Percentiles rank a stretch among this genome's conserved stretches.
Conservation (phyloP, 2,797 vertebrate species). For the Loris lydekkerianus region DNA sequence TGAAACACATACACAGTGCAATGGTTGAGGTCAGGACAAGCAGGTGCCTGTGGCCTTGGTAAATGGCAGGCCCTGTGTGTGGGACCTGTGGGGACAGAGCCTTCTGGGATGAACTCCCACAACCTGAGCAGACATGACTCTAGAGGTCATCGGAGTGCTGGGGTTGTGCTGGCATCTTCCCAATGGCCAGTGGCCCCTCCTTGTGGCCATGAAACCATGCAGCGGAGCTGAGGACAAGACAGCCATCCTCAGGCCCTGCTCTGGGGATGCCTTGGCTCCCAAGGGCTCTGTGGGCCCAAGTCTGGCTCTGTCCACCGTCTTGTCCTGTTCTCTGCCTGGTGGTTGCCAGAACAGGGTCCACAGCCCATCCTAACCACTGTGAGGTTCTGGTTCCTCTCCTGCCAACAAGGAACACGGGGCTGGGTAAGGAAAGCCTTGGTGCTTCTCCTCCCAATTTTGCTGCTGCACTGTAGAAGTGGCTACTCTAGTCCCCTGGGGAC, state of each 20-base stretch:
- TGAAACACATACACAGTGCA: fast-evolving
- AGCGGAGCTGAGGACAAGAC: not conserved
- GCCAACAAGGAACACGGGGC: not conserved
- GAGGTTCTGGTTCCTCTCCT: not conserved
- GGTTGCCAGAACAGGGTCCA: not conserved
- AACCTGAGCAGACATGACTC: not conserved
- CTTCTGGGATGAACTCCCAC: not conserved
- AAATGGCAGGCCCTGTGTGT: not conserved
- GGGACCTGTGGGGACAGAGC: not conserved
- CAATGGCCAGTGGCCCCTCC: not conserved
- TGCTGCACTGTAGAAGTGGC: not conserved
- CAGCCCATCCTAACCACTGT: not conserved
- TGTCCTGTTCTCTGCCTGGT: not conserved
- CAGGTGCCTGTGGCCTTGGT: not conserved
- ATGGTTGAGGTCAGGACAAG: not conserved
- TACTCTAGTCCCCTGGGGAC: not conserved
- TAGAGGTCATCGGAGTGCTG: not conserved
- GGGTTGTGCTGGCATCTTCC: not conserved
- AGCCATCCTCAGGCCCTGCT: not conserved
- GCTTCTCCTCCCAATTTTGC: not conserved
- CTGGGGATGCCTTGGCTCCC: fast-evolving
- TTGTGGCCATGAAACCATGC: not conserved
- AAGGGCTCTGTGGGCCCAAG: not conserved
- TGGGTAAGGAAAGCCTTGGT: not conserved
- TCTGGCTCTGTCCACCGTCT: not conserved